Conservation (phyloP, 2,888 invertebrate species). For the Coremacera marginata region DNA sequence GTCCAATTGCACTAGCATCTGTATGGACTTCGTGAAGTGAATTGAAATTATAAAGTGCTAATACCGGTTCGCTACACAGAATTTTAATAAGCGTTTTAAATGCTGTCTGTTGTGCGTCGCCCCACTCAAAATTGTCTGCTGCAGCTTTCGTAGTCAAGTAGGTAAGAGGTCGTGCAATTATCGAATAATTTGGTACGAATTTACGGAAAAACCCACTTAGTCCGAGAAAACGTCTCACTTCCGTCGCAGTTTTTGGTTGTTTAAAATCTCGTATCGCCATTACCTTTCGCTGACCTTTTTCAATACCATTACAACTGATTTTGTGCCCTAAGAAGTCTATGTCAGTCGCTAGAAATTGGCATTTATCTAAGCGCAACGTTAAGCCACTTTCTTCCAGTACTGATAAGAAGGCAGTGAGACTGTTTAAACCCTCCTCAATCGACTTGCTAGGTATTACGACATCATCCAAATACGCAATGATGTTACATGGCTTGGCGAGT, state of each 20-base stretch:
- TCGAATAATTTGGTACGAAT: slow-evolving; percentile 37
- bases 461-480: slow-evolving; percentile 29
- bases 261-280: slow-evolving; percentile 21
- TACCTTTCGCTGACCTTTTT: slow-evolving; percentile 36
- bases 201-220: slow-evolving; percentile 40
- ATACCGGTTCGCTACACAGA: slow-evolving; percentile 22
- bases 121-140: slow-evolving; percentile 9
- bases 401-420: slow-evolving; percentile 6
- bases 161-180: slow-evolving; percentile 48
- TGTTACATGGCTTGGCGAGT: slow-evolving; percentile 10
- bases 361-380: slow-evolving; percentile 15
- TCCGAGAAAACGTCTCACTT: slow-evolving; percentile 31
- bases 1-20: no score
- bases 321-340: slow-evolving; percentile 32
- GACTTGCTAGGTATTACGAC: slow-evolving; percentile 24
- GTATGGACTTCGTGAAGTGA: no score
- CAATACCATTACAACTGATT: slow-evolving; percentile 31
- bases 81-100: slow-evolving; percentile 15
- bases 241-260: slow-evolving; percentile 25
- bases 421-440: slow-evolving; percentile 19
- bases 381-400: not conserved
- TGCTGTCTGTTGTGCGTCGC: not conserved
- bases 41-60: no score
- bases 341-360: slow-evolving; percentile 5
- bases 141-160: not conserved